phyloP scores from a whole-genome alignment of 2,113 vertebrate species.

The Pygoscelis antarcticus region DNA sequence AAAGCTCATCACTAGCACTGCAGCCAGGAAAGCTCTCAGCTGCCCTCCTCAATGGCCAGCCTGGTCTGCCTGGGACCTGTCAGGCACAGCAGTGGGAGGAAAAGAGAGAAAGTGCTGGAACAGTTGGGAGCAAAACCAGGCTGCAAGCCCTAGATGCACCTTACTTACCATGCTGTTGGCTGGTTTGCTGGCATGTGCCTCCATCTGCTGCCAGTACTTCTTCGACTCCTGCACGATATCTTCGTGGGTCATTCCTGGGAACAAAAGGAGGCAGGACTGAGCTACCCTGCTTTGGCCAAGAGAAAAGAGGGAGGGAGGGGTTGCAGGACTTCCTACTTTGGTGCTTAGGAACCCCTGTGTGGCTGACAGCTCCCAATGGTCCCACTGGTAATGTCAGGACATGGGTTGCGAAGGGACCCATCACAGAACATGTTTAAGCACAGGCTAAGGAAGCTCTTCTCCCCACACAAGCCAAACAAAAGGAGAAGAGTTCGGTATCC shows the following conservation, averaged over 20 bases:
- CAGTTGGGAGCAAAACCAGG: background rate
- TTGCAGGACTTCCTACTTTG: background rate
- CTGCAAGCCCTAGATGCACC: background rate
- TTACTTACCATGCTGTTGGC: slow-evolving; percentile 80
- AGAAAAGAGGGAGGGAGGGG: background rate
- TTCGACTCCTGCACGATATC: slow-evolving; percentile 90
- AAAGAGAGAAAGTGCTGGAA: background rate
- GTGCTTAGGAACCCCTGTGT: background rate
- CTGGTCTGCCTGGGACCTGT: background rate
- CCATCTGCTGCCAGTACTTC: slow-evolving; percentile 83
- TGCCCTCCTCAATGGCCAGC: background rate
- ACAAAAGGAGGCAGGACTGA: background rate
- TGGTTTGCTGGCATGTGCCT: slow-evolving; percentile 77
- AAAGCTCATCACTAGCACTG: background rate
- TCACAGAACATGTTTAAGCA: background rate
- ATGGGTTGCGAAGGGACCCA: background rate
- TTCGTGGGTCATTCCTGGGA: slow-evolving; percentile 85
- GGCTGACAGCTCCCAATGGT: background rate
- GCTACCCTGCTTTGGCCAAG: background rate
- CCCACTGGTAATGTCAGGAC: background rate
- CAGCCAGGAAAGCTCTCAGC: background rate
- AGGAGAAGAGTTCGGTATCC: background rate
- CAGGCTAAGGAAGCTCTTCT: background rate
- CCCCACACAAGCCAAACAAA: background rate
- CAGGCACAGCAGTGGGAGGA: background rate